Conservation (phyloP, 2,113 vertebrate genomes). For the Solenodon paradoxus region DNA sequence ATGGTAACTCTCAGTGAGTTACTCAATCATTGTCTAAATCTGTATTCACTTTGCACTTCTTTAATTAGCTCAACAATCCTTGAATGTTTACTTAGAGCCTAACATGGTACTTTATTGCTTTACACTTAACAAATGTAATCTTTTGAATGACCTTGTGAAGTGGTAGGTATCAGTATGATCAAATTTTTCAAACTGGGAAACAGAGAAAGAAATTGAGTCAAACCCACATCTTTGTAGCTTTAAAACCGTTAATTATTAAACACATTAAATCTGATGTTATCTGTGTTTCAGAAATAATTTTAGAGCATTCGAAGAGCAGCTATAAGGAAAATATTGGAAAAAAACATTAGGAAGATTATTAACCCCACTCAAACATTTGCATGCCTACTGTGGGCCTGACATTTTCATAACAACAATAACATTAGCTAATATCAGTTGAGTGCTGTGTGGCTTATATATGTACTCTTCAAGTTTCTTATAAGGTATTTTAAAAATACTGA, state of each 20-base stretch:
- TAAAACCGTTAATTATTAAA: slow-evolving; percentile 19
- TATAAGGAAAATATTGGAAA: neutral
- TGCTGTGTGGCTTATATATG: neutral
- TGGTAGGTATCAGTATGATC: slow-evolving; percentile 3
- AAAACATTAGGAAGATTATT: neutral
- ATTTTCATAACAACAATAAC: neutral
- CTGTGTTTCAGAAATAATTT: slow-evolving; percentile 1
- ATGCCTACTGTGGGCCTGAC: neutral
- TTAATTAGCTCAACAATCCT: neutral
- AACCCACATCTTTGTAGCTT: neutral
- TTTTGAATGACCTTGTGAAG: neutral
- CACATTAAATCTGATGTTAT: neutral
- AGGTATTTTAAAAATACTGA: neutral
- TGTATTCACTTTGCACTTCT: neutral
- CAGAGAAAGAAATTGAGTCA: neutral
- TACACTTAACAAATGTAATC: neutral
- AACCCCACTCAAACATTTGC: neutral
- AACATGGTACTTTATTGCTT: neutral
- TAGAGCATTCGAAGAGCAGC: neutral
- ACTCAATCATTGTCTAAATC: slow-evolving; percentile 26
- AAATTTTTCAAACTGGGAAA: slow-evolving; percentile 31
- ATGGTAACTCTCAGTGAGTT: neutral
- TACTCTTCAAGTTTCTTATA: neutral
- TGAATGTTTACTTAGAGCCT: slow-evolving; percentile 22
- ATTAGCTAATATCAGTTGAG: neutral